Conservation (phyloP, 23 tunicate species). For the Aplidium turbinatum region DNA sequence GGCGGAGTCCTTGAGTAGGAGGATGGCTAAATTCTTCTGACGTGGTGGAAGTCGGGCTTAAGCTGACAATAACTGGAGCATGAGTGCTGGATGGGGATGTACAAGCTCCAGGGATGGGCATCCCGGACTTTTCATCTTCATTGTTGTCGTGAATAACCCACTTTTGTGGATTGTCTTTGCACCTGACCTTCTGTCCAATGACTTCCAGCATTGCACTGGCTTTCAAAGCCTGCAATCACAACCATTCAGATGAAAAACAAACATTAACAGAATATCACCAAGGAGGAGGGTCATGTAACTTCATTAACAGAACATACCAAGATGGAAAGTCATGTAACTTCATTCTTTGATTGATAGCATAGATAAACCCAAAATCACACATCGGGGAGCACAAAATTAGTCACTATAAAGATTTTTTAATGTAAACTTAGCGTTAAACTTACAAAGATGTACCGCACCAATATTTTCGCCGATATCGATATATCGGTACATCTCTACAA, state of each 20-base stretch:
- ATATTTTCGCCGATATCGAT: too few species aligned
- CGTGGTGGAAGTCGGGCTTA: constrained; percentile 58
- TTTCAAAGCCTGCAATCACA: constrained; percentile 39
- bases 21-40: constrained; percentile 61
- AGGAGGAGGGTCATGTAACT: too few species aligned
- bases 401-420: too few species aligned
- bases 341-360: too few species aligned
- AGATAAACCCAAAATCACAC: too few species aligned
- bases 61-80: constrained; percentile 53
- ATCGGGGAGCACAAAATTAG: too few species aligned
- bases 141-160: constrained; percentile 53
- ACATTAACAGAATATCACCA: too few species aligned
- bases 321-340: too few species aligned
- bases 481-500: too few species aligned
- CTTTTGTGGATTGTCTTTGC: constrained; percentile 66
- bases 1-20: constrained; percentile 25
- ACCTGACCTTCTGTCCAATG: constrained; percentile 59
- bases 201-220: constrained; percentile 70
- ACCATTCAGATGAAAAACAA: neutral
- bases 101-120: neutral
- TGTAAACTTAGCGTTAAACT: too few species aligned
- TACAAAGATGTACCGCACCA: too few species aligned
- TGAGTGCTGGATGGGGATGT: constrained; percentile 14
- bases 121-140: neutral
- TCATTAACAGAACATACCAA: too few species aligned